phyloP scores from a whole-genome alignment of 2,113 vertebrate species.

The Recurvirostra avosetta region DNA sequence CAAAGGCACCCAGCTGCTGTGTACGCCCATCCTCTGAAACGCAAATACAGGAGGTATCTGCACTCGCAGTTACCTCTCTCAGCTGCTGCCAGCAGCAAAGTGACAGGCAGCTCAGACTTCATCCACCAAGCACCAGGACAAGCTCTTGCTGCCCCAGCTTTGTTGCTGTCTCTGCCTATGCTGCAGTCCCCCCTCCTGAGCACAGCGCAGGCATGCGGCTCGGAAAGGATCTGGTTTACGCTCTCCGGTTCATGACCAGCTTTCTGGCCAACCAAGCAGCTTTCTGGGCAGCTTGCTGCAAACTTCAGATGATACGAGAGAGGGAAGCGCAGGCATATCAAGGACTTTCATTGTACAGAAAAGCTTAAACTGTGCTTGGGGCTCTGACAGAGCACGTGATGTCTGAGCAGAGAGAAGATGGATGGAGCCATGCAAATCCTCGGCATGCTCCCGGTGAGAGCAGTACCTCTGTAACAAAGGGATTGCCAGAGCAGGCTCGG shows the following conservation, averaged over 20 bases:
- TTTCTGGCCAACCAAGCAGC: background rate
- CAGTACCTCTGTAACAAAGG: background rate
- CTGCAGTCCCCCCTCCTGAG: background rate
- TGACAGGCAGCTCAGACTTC: background rate
- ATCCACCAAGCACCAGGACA: background rate
- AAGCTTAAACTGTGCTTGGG: background rate
- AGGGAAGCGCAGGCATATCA: background rate
- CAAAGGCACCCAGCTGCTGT: background rate
- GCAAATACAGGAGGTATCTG: too few species aligned
- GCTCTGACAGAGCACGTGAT: background rate
- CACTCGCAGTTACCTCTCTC: background rate
- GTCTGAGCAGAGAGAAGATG: background rate
- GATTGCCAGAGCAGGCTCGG: background rate
- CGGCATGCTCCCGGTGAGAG: rapidly evolving
- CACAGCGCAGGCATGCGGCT: rapidly evolving
- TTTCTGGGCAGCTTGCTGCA: background rate
- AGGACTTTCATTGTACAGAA: background rate
- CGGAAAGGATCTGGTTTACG: rapidly evolving
- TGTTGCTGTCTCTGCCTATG: background rate
- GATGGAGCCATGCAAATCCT: background rate
- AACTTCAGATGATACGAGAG: background rate
- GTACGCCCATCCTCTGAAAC: background rate
- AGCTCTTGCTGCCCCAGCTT: background rate
- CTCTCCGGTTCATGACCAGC: background rate
- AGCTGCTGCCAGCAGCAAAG: background rate